These are phyloP conservation scores for Thera obeliscata DNA, from an alignment of 2,888 invertebrate genomes.

Conservation along the genomic window DNA sequence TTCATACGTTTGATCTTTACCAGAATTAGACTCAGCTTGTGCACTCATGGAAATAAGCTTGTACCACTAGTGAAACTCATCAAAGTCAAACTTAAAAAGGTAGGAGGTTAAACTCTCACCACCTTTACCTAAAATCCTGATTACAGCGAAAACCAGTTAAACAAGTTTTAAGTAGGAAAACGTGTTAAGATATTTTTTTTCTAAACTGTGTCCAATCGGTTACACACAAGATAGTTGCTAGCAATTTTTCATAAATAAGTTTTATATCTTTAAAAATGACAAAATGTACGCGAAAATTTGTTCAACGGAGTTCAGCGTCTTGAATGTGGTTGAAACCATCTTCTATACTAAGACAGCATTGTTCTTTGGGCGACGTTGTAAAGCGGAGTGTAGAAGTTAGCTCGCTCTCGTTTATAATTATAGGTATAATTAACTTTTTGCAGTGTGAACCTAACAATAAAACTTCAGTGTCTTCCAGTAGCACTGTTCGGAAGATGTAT, in stretches of 20 bases:
- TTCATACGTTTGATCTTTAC: background rate
- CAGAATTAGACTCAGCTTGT: background rate
- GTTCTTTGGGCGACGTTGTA: background rate
- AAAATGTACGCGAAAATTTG: too few relatives aligned
- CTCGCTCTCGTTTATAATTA: slow-evolving; percentile 22
- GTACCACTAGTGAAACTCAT: background rate
- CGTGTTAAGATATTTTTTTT: too few relatives aligned
- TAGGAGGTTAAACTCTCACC: background rate
- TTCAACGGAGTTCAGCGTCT: too few relatives aligned
- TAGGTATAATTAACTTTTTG: slow-evolving; percentile 45
- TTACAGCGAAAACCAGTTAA: too few relatives aligned
- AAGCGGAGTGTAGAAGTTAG: slow-evolving; percentile 13
- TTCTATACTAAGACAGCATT: background rate
- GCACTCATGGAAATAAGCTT: background rate
- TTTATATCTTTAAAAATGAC: too few relatives aligned
- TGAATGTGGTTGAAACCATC: background rate
- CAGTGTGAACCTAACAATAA: slow-evolving; percentile 51
- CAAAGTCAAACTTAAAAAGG: background rate
- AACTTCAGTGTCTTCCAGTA: slow-evolving; percentile 76
- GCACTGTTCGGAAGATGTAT: slow-evolving; percentile 62
- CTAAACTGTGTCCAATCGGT: too few relatives aligned
- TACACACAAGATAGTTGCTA: too few relatives aligned
- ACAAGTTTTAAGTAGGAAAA: too few relatives aligned
- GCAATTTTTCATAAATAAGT: too few relatives aligned
- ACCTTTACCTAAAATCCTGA: too few relatives aligned